phyloP scores from a whole-genome alignment of 2,888 invertebrate genomes.

The Acleris holmiana region DNA sequence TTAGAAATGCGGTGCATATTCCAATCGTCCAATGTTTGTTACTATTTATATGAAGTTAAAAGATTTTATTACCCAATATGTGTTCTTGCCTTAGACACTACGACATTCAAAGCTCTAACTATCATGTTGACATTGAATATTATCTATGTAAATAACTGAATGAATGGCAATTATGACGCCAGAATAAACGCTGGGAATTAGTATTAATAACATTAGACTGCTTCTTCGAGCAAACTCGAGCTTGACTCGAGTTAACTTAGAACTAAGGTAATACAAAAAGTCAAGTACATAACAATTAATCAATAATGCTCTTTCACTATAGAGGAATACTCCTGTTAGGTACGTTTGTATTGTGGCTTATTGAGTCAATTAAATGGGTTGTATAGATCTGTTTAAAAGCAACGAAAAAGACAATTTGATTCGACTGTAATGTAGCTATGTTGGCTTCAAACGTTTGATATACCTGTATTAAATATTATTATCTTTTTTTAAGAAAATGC shows the following conservation, averaged over 20 bases:
- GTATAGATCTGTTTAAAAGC: background rate
- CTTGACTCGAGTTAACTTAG: no score
- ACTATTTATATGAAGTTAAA: background rate
- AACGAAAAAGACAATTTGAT: background rate
- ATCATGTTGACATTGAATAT: constrained; percentile 34
- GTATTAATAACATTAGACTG: background rate
- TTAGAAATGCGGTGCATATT: background rate
- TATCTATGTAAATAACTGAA: constrained; percentile 4
- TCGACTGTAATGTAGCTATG: constrained; percentile 10
- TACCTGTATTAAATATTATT: background rate
- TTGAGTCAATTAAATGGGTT: no score
- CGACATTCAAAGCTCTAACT: constrained; percentile 12
- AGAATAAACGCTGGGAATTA: constrained; percentile 7
- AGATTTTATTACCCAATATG: background rate
- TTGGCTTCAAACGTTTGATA: constrained; percentile 23
- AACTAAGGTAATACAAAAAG: no score
- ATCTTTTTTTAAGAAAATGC: background rate
- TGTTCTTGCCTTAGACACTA: constrained; percentile 22
- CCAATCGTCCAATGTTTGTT: background rate
- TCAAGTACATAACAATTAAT: no score
- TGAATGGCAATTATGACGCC: background rate
- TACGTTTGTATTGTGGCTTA: no score
- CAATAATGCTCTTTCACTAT: no score
- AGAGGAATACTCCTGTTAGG: no score
- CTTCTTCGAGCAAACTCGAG: background rate